Evolutionary conservation across 2,797 vertebrate species (phyloP), one percentile per base, ranked within the genome.

Genomic region (Hafferia zeledoni): DNA sequence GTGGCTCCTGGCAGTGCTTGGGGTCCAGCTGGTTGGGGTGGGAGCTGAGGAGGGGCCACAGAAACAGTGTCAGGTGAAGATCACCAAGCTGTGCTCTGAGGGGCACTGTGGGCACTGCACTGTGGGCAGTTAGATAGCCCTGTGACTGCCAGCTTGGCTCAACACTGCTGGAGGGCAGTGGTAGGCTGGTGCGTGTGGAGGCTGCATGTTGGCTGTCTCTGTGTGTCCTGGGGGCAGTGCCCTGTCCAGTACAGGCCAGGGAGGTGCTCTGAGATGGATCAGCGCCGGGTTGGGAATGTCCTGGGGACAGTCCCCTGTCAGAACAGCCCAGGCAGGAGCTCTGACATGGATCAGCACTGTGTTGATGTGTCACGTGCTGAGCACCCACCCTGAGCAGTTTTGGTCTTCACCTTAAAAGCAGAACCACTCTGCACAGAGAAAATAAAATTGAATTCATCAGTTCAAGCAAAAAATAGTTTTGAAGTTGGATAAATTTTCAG

Each of bases 271-370:
- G 5, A 0, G 0, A 4, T 47, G 23, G 17, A 4, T 2, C 30
- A 10, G 59, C 4, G 2, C 0, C 4, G 0, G 5, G 7, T 2
- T 1, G 16, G 43, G 15, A 31, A 17, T 1, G 23, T 17, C 76
- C 72, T 43, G 80, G 68, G 65, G 17, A 0, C 1, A 46, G 22
- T 31, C 3, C 49, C 47, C 4, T 2, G 2, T 3, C 50, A 9
- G 3, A n/a, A 20, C 10, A 4, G 64, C 4, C 6, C 24, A 9
- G 61, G 4, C 5, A 28, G 65, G 5, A 12, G 47, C 53, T 76
- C n/a, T 5, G 5, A 0, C 0, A 4, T 47, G 23, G 15, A 4
- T 2, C n/a, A 10, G 59, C 4, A 3, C 0, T 4, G 0, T 6
- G 7, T 2, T 1, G 14, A 14, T 22, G 56, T 11, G n/a, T 23